Evolutionary conservation across 2,797 vertebrate genomes (phyloP).

Genomic region (Decapterus maruadsi): DNA sequence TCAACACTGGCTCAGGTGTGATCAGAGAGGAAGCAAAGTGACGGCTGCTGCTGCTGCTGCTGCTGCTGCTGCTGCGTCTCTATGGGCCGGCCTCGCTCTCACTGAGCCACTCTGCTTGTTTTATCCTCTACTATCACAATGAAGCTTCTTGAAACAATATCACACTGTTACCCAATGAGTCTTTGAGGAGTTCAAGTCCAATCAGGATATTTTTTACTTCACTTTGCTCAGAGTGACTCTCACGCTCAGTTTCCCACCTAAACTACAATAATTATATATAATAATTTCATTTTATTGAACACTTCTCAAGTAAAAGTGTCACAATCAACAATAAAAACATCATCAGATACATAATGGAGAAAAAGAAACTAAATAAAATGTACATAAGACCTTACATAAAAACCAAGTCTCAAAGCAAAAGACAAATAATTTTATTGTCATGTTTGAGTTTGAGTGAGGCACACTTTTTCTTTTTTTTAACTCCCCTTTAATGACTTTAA

Average conservation of each 20-base stretch:
- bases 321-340: too few species aligned
- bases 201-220: too few species aligned
- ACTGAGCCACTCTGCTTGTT: background rate
- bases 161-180: background rate
- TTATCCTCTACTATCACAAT: background rate
- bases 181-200: too few species aligned
- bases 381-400: background rate
- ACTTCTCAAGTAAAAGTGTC: too few species aligned
- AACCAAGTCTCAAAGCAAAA: background rate
- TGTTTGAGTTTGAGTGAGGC: background rate
- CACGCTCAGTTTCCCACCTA: too few species aligned
- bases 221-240: too few species aligned
- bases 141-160: background rate
- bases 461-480: background rate
- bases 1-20: constrained; percentile 5
- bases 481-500: background rate
- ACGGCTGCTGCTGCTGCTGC: background rate
- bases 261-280: too few species aligned
- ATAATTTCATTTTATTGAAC: too few species aligned
- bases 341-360: too few species aligned
- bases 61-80: too few species aligned
- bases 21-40: constrained; percentile 1
- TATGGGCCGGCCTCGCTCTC: background rate
- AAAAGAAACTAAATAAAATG: too few species aligned
- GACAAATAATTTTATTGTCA: background rate